Conservation (phyloP, 2,888 invertebrate genomes). For the Gari tellinella region DNA sequence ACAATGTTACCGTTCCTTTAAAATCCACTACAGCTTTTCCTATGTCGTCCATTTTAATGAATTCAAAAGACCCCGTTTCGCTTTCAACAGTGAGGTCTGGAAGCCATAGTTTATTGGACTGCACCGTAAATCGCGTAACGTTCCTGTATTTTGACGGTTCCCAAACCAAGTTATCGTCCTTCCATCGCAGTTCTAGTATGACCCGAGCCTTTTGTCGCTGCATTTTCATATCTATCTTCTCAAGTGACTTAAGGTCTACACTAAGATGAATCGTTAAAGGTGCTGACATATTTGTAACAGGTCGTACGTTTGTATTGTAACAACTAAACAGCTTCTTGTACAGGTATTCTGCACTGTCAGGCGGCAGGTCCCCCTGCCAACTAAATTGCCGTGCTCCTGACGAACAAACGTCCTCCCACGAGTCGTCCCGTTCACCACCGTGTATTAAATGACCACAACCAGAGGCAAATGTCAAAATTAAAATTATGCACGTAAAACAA, state of each 20-base stretch:
- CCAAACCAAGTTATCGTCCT: slow-evolving; percentile 36
- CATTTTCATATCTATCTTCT: slow-evolving; percentile 25
- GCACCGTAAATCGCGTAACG: slow-evolving; percentile 24
- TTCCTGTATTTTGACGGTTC: slow-evolving; percentile 12
- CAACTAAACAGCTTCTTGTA: too few relatives aligned
- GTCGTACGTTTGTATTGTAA: slow-evolving; percentile 15
- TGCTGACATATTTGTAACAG: not conserved
- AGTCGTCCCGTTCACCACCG: too few relatives aligned
- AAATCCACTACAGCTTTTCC: slow-evolving; percentile 13
- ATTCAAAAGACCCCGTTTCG: slow-evolving; percentile 6
- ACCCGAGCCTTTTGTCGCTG: slow-evolving; percentile 4
- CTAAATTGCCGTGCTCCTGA: too few relatives aligned
- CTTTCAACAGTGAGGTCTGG: slow-evolving; percentile 28
- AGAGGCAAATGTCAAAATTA: too few relatives aligned
- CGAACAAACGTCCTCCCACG: too few relatives aligned
- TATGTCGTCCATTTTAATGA: slow-evolving; percentile 9
- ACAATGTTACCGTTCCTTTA: slow-evolving; percentile 24
- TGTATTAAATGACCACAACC: too few relatives aligned
- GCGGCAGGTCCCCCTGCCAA: too few relatives aligned
- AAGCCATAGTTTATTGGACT: slow-evolving; percentile 33
- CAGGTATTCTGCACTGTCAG: too few relatives aligned
- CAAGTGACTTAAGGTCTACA: slow-evolving; percentile 10
- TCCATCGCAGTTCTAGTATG: slow-evolving; percentile 37
- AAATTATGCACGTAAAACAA: too few relatives aligned
- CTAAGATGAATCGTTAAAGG: not conserved